Evolutionary conservation across 2,113 vertebrate species (phyloP).

Genomic region (Noctilio leporinus): DNA sequence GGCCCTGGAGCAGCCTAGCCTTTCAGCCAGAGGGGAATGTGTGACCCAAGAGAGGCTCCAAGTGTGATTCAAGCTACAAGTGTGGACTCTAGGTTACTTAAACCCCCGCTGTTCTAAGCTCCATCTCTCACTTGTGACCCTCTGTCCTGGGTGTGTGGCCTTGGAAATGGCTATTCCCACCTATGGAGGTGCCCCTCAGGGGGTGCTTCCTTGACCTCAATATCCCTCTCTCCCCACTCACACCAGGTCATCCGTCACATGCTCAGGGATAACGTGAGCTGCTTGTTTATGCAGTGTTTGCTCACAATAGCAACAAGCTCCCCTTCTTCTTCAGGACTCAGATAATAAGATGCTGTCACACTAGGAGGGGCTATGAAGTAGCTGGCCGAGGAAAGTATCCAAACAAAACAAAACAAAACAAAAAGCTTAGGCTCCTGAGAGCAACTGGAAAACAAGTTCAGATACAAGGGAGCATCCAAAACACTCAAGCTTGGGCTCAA

Average conservation of each 20-base stretch:
- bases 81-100: background rate
- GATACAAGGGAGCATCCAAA: background rate
- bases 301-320: slow-evolving; percentile 61
- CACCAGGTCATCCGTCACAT: background rate
- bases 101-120: background rate
- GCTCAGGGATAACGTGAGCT: background rate
- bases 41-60: background rate
- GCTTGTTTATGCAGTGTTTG: slow-evolving; percentile 63
- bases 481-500: background rate
- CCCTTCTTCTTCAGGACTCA: background rate
- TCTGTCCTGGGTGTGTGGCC: background rate
- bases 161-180: background rate
- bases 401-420: background rate
- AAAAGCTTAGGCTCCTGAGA: background rate
- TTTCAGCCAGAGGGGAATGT: background rate
- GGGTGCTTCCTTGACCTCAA: background rate
- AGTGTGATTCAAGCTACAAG: background rate
- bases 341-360: background rate
- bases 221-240: background rate
- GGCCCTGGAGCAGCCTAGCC: background rate
- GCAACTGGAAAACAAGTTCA: slow-evolving; percentile 46
- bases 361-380: slow-evolving; percentile 17
- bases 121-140: background rate
- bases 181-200: background rate
- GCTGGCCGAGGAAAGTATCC: background rate